Conservation (phyloP, 2,113 vertebrate genomes). For the Chlorocebus sabaeus region DNA sequence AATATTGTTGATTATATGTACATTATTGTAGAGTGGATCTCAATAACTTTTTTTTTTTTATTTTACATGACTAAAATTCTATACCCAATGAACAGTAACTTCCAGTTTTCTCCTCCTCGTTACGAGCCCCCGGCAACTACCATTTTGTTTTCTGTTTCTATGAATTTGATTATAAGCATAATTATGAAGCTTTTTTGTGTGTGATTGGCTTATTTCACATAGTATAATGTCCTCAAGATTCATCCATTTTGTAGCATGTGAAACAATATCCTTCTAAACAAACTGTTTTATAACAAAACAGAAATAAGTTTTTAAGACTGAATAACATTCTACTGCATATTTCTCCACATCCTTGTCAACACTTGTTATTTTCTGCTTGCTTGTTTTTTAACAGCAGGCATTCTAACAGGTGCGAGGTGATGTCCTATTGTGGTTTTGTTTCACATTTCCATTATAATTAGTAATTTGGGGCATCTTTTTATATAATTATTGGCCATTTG, state of each 20-base stretch:
- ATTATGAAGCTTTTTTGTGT: background rate
- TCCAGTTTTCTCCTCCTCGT: background rate
- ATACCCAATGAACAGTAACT: background rate
- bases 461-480: background rate
- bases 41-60: background rate
- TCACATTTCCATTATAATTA: background rate
- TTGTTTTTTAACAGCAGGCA: background rate
- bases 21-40: background rate
- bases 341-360: background rate
- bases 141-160: background rate
- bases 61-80: background rate
- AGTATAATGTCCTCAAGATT: background rate
- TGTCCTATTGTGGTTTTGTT: background rate
- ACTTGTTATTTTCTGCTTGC: background rate
- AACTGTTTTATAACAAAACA: background rate
- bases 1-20: background rate
- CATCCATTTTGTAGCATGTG: background rate
- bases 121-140: background rate
- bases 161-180: background rate
- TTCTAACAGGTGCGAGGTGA: background rate
- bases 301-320: background rate
- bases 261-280: background rate
- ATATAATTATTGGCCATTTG: background rate
- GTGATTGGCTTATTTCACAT: background rate
- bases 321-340: background rate